phyloP scores from a whole-genome alignment of 2,888 invertebrate genomes.

The Diarsia rubi region DNA sequence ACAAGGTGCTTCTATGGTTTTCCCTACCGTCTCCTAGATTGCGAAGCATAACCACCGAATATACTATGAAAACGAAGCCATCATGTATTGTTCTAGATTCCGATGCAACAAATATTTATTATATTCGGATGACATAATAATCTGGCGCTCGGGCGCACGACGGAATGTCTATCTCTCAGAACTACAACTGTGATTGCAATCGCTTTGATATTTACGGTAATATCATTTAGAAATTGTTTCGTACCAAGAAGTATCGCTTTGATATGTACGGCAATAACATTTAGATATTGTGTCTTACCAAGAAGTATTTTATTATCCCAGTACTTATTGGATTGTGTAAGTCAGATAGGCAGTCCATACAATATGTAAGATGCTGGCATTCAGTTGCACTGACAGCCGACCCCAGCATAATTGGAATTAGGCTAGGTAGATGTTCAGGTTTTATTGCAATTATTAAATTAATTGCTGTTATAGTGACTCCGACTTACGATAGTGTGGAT shows the following conservation, averaged over 20 bases:
- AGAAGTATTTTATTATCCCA: background rate
- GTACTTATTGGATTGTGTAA: too few relatives aligned
- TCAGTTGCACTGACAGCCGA: too few relatives aligned
- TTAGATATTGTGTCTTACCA: background rate
- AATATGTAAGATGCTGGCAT: too few relatives aligned
- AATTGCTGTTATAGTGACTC: background rate
- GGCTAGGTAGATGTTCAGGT: background rate
- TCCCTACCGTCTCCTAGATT: background rate
- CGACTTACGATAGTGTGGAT: background rate
- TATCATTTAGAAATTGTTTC: background rate
- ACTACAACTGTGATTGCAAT: constrained; percentile 26
- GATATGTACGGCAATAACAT: constrained; percentile 22
- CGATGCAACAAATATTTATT: constrained; percentile 26
- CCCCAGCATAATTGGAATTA: too few relatives aligned
- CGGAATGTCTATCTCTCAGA: constrained; percentile 33
- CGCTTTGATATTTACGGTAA: constrained; percentile 18
- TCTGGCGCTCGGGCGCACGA: constrained; percentile 45
- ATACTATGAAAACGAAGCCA: constrained; percentile 1
- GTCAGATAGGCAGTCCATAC: background rate
- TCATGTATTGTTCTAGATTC: constrained; percentile 53
- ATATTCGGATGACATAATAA: constrained; percentile 47
- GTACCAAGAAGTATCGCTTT: background rate
- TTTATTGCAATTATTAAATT: background rate
- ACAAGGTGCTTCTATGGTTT: background rate
- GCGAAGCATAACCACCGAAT: background rate